Evolutionary conservation across 2,797 vertebrate genomes (phyloP).

Genomic region (Catharus ustulatus): DNA sequence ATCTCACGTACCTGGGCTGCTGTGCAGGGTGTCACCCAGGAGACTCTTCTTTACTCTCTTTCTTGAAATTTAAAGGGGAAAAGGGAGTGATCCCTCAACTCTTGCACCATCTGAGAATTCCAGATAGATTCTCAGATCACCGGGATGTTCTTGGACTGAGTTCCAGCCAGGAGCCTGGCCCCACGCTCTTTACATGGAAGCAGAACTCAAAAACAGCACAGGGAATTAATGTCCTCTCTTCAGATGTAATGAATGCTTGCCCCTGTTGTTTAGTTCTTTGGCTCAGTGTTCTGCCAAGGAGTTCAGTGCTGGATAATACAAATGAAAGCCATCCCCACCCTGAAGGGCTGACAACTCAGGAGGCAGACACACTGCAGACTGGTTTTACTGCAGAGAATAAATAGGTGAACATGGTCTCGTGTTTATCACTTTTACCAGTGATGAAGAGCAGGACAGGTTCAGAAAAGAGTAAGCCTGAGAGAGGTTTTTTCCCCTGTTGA

Average conservation of each 20-base stretch:
- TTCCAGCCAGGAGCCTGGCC: background rate
- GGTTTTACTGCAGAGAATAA: background rate
- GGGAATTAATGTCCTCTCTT: background rate
- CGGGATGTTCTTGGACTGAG: background rate
- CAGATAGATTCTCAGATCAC: background rate
- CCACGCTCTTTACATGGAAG: background rate
- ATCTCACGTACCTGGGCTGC: background rate
- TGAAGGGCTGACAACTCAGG: background rate
- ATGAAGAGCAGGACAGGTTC: background rate
- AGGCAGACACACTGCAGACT: background rate
- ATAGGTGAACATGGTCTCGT: background rate
- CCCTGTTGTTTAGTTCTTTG: background rate
- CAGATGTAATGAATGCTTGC: background rate
- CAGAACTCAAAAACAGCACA: background rate
- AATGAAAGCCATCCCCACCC: background rate
- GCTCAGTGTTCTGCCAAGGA: background rate
- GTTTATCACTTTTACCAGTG: background rate
- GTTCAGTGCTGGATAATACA: background rate
- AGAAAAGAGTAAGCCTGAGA: background rate
- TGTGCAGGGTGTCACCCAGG: background rate
- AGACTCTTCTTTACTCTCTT: background rate
- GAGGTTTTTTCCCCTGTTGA: background rate
- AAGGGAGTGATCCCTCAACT: background rate
- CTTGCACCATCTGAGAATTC: background rate
- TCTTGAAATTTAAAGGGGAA: background rate